Evolutionary conservation across 2,888 invertebrate species (phyloP), one percentile per base, ranked within the genome.

Genomic region (Drosophila robusta): DNA sequence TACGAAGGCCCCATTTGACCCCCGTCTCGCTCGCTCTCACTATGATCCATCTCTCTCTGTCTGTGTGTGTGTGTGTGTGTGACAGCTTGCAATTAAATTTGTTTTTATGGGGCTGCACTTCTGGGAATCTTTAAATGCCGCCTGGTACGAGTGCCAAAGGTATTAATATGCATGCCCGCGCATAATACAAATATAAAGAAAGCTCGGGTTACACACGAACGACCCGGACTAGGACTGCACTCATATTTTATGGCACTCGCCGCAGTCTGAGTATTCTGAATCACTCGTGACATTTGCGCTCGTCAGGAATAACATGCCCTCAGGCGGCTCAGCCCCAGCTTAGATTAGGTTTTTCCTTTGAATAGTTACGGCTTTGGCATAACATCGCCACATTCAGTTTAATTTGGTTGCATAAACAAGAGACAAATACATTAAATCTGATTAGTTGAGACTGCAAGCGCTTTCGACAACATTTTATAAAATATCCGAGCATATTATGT

Each of bases 41-140:
- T 52, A 49, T 62, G 57, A 71, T 66, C 62, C 65, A 58, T 55
- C 57, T 65, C 65, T 2, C 18, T 18, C 18, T 39, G 54, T 44
- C 29, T 29, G 54, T 51, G 46, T 54, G 34, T 45, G 49, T 62
- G 36, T 67, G 26, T 39, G 11, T 58, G 69, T 87, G 80, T 82
- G 80, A 86, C 89, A 87, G 89, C 81, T 84, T 73, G 85, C 85
- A 85, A 85, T 85, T 85, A 85, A 85, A 89, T 89, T 81, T 75
- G 85, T 84, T 89, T 85, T 87, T 84, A 85, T 89, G 87, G 67
- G 46, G 65, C 67, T 83, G 87, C 80, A 68, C 70, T 89, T 89
- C 80, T 87, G 64, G 74, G 87, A 80, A 80, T 77, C 78, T 71
- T 52, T 57, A 69, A 67, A 70, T 68, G 47, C 68, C 56, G 70